Base-by-base conservation (phyloP, 2,113 vertebrate genomes). In the Alethe castanea region DNA sequence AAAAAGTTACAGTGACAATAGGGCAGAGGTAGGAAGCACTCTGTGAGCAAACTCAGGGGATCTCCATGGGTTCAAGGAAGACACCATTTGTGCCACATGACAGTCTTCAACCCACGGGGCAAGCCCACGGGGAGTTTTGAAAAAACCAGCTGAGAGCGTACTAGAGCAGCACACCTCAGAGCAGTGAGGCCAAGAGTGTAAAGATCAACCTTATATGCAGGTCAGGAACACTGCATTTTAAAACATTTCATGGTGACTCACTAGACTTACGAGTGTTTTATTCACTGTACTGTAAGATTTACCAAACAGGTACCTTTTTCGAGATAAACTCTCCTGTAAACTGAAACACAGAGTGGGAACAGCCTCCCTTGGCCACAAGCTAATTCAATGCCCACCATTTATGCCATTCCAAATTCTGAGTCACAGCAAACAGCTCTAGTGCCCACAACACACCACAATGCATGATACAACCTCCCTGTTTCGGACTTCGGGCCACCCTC, bases 151-250 rank as follows among this genome's bases (percentile, higher is more conserved):
- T 80, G 16, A 29, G 29, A 69, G 19, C 1, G 4, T 19, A 24
- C 40, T 15, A 0, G 0, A 79, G 33, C 0, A 0, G 60, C 66
- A 80, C 71, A 54, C 38, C 36, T 60, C 87, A 36, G 13, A 85
- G 24, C 65, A 65, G n/a, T 0, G 3, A 93, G 42, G 13, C 44
- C 70, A 56, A 28, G 16, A 67, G 23, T 87, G 10, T 19, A 66
- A 87, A 42, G 7, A 31, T 24, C 31, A 85, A 59, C 23, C 13
- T 74, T 7, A 29, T 0, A 50, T 5, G 16, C 11, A 73, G 2
- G 3, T 64, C 33, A 91, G 26, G 12, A 87, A 52, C 45, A 25
- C 1, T 6, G 7, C 19, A 45, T 81, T 69, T 77, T 57, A 44
- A 78, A 89, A 65, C 8, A 80, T 19, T 40, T 33, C 0, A 1